Base-by-base conservation (phyloP, 2,888 invertebrate genomes). In the Tiphia femorata region DNA sequence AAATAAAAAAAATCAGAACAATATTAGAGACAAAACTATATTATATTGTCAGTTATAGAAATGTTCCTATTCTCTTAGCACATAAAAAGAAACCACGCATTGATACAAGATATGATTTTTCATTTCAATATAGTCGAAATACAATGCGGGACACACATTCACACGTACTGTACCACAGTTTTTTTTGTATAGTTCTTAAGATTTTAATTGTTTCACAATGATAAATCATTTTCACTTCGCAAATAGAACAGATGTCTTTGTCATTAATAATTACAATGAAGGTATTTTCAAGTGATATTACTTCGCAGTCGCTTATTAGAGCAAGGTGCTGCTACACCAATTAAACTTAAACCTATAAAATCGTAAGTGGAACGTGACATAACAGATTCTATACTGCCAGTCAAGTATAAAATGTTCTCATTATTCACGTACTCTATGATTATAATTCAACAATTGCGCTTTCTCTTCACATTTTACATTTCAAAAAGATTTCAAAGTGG, bases 341-440 rank as follows among this genome's bases (percentile, higher is more conserved):
- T 47, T 64, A 57, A 62, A 62, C 67, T 67, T 67, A 67, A 67
- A 40, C 40, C 58, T 64, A 67, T 57, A 57, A 62, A 54, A 37
- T 54, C 12, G 40, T 62, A 40, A 54, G 55, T 46, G 49, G 46
- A 62, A 58, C 47, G 46, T 52, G 67, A 67, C 64, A 37, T 57
- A 62, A 53, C 57, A 62, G 55, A 48, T 57, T 38, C 43, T 64
- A 62, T 49, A 67, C 50, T 54, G 57, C 48, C 61, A 62, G 67
- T 70, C 70, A 70, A 54, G 61, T 70, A 63, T 70, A 67, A 70
- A 70, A 70, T 61, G 50, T 50, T 67, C 38, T 40, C 49, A 49
- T 70, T 59, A 61, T 61, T 58, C 61, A 64, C n/a, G n/a, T 66
- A 61, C 61, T 59, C 63, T 38, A 48, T 25, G 8, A 49, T 47